Percentiles rank a stretch among this genome's conserved stretches.
Evolutionary conservation across 2,888 invertebrate genomes (phyloP).

Genomic region (Chydorus sphaericus): DNA sequence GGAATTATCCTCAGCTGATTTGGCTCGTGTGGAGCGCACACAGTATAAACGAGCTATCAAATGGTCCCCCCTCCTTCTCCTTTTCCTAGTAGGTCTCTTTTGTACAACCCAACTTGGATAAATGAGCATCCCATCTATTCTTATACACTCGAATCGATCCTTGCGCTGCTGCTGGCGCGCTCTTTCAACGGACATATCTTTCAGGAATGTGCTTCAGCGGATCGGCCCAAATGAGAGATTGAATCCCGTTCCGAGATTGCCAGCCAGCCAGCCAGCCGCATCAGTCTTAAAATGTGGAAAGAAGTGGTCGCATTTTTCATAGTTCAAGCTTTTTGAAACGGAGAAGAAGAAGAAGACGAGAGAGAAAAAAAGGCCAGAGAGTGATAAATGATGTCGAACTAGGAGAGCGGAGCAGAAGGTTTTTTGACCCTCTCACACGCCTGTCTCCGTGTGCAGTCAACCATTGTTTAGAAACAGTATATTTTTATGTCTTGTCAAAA

Average conservation of each 20-base stretch:
- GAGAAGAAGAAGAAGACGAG: neutral
- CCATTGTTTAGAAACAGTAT: too few species aligned
- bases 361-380: neutral
- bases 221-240: too few species aligned
- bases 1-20: conserved; percentile 3
- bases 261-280: too few species aligned
- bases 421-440: neutral
- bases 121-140: conserved; percentile 6
- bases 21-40: conserved; percentile 2
- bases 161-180: neutral
- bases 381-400: neutral
- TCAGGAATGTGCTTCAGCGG: too few species aligned
- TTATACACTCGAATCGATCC: too few species aligned
- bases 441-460: too few species aligned
- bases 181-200: too few species aligned
- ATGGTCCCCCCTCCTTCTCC: neutral
- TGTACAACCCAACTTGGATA: conserved; percentile 1
- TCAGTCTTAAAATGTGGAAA: too few species aligned
- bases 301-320: neutral
- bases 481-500: too few species aligned
- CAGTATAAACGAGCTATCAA: conserved; percentile 6
- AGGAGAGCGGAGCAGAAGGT: neutral
- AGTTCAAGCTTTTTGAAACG: neutral
- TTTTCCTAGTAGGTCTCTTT: too few species aligned
- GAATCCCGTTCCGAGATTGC: too few species aligned